Base-by-base conservation (phyloP, 1,140 invertebrate species). In the Drosophila baimaii region DNA sequence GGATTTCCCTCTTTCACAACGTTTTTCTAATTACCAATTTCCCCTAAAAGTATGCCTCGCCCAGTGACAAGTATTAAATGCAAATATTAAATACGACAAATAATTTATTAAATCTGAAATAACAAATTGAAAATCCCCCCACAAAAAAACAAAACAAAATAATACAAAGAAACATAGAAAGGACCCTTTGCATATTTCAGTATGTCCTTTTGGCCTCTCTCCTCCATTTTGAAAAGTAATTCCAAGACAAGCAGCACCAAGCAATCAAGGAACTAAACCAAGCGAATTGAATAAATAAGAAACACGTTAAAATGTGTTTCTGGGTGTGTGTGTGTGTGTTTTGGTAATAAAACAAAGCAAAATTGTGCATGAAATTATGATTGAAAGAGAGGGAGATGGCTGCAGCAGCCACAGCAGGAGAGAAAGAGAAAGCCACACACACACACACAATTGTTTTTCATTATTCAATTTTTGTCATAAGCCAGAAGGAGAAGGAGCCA, bases 221-320 rank as follows among this genome's bases (percentile, higher is more conserved):
- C 19, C 43, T 37, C 55, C 31, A 23, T 59, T 46, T 61, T 19
- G 15, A 9, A 29, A 19, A 55, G 49, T 54, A 62, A 73, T 72
- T 56, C 70, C 51, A n/a, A 23, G 31, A 19, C 51, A 49, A 59
- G 59, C 47, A n/a, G n/a, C n/a, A n/a, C n/a, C n/a, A 86, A 64
- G 84, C 84, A 89, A 89, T 89, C 84, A 89, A 89, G 85, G 59
- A 89, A 84, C 84, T 89, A 75, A 89, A 62, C 84, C 84, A 89
- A 89, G 84, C 85, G 84, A 90, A 89, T 89, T 84, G 77, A 88
- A 89, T 88, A 88, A 89, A 88, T 71, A 88, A 74, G 84, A 88
- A 88, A 88, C 77, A 89, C 63, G 72, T 77, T 71, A 63, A 56
- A 54, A 44, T 73, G 15, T 61, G 29, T 31, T 8, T 46, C 17